A percentile compares a stretch with the other conserved stretches of the same genome.
These are phyloP conservation scores for Aspiorhynchus laticeps DNA, from an alignment of 2,113 vertebrate species.

Conservation along the genomic window DNA sequence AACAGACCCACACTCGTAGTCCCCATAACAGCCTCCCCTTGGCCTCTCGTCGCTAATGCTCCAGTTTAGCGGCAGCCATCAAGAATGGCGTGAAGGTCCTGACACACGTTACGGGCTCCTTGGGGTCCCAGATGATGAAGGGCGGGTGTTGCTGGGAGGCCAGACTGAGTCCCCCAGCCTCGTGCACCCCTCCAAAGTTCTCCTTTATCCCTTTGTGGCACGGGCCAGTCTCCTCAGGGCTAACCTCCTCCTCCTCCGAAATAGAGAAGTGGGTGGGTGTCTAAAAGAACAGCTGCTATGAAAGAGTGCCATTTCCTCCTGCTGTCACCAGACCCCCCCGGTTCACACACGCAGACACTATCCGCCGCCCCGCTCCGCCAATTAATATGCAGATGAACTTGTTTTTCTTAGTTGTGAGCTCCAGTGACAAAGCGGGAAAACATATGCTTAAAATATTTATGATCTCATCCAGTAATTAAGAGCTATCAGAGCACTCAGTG, in stretches of 20 bases:
- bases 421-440: slow-evolving; percentile 81
- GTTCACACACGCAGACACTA: slow-evolving; percentile 52
- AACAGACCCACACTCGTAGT: slow-evolving; percentile 5
- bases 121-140: slow-evolving; percentile 63
- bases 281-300: slow-evolving; percentile 88
- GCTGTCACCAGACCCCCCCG: slow-evolving; percentile 70
- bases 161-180: slow-evolving; percentile 62
- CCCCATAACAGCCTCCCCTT: slow-evolving; percentile 57
- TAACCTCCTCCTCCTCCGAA: slow-evolving; percentile 76
- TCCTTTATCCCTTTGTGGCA: slow-evolving; percentile 87
- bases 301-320: slow-evolving; percentile 82
- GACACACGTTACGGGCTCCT: slow-evolving; percentile 77
- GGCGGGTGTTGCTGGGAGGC: slow-evolving; percentile 51
- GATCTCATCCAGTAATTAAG: slow-evolving; percentile 80
- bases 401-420: slow-evolving; percentile 82
- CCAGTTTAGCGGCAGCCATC: slow-evolving; percentile 83
- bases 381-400: slow-evolving; percentile 81
- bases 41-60: slow-evolving; percentile 79
- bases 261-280: slow-evolving; percentile 54
- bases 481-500: slow-evolving; percentile 66
- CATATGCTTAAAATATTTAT: slow-evolving; percentile 85
- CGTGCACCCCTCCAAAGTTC: slow-evolving; percentile 77
- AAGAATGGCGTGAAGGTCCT: slow-evolving; percentile 84
- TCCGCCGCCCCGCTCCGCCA: slow-evolving; percentile 62
- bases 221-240: slow-evolving; percentile 79